Evolutionary conservation across 2,113 vertebrate genomes (phyloP).

Genomic region (Notiomystis cincta): DNA sequence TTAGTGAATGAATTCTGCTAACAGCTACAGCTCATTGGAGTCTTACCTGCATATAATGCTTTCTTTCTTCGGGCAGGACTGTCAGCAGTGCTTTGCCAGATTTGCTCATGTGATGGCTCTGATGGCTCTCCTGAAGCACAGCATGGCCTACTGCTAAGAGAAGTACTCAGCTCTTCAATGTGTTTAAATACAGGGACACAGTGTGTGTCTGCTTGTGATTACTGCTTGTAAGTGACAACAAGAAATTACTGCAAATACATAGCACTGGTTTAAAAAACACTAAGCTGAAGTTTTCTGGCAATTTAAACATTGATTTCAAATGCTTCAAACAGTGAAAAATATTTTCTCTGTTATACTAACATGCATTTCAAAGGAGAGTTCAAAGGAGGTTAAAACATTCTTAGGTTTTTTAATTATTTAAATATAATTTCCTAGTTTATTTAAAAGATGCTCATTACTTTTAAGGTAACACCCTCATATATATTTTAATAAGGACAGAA

Average conservation of each 20-base stretch:
- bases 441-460: neutral
- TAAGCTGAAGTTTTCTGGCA: neutral
- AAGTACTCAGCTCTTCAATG: neutral
- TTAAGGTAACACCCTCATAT: neutral
- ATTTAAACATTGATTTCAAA: neutral
- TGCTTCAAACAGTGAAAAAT: neutral
- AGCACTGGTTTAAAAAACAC: neutral
- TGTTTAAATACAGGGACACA: neutral
- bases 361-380: neutral
- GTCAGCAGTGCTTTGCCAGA: neutral
- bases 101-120: neutral
- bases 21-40: neutral
- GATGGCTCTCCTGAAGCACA: neutral
- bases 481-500: neutral
- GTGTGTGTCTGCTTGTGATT: conserved; percentile 32
- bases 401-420: neutral
- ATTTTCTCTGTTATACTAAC: neutral
- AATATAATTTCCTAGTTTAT: neutral
- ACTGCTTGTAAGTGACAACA: conserved; percentile 6
- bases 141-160: neutral
- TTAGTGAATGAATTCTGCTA: neutral
- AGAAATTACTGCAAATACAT: neutral
- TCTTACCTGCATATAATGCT: conserved; percentile 65
- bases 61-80: conserved; percentile 51
- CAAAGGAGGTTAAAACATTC: neutral